A percentile compares a stretch with the other conserved stretches of the same genome.
Conservation (phyloP, 2,113 vertebrate genomes). For the Cyanistes caeruleus region DNA sequence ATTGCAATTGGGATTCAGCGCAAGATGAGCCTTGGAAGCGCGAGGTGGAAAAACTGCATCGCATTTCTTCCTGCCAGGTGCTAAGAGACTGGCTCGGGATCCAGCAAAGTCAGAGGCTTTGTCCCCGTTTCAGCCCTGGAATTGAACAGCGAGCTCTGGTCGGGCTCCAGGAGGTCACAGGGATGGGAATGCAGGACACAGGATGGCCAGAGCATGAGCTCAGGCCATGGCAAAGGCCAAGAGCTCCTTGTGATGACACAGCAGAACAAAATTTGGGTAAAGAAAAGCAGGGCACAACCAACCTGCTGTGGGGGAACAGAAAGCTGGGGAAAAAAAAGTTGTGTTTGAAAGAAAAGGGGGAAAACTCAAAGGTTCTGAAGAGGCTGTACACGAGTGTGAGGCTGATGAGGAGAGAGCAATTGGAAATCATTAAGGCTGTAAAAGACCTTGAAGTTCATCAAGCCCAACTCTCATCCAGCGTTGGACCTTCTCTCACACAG, state of each 20-base stretch:
- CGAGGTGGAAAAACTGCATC: not conserved
- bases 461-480: not conserved
- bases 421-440: not conserved
- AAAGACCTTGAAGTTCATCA: not conserved
- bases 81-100: not conserved
- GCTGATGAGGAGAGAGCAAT: not conserved
- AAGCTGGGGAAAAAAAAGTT: not conserved
- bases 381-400: not conserved
- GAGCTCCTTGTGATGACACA: not conserved
- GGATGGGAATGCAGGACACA: not conserved
- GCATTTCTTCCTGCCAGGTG: slow-evolving; percentile 14
- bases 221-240: fast-evolving
- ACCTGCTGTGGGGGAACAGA: not conserved
- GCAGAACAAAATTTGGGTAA: not conserved
- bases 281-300: not conserved
- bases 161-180: not conserved
- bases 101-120: not conserved
- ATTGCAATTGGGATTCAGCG: slow-evolving; percentile 58
- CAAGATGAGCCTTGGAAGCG: slow-evolving; percentile 38
- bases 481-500: not conserved
- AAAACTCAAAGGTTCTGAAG: not conserved
- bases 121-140: not conserved
- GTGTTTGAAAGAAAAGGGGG: not conserved
- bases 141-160: not conserved
- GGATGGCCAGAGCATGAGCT: not conserved